Percentiles rank a stretch among this genome's conserved stretches.
Conservation (phyloP, 2,797 vertebrate genomes). For the Aldrovandia affinis region DNA sequence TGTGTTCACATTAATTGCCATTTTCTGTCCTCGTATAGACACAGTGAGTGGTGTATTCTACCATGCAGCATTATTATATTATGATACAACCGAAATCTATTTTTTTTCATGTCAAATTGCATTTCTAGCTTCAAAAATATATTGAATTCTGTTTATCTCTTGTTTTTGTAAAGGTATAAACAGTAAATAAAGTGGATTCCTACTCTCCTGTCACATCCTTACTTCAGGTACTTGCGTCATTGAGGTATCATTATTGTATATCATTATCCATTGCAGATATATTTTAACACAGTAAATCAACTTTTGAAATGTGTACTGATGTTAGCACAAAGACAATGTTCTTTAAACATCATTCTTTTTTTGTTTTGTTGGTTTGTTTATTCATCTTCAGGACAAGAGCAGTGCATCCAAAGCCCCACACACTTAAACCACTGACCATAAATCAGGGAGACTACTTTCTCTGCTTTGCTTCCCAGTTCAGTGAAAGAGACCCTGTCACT, state of each 20-base stretch:
- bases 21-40: constrained; percentile 12
- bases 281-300: constrained; percentile 17
- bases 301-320: background rate
- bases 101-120: background rate
- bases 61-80: constrained; percentile 13
- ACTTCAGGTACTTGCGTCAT: constrained; percentile 24
- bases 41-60: constrained; percentile 12
- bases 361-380: no score
- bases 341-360: background rate
- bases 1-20: constrained; percentile 24
- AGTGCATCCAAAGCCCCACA: background rate
- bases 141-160: background rate
- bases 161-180: constrained; percentile 18
- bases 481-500: background rate
- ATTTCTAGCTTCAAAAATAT: constrained; percentile 19
- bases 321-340: background rate
- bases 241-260: constrained; percentile 37
- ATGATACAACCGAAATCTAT: background rate
- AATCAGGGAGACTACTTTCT: background rate
- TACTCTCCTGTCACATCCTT: background rate
- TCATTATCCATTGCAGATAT: constrained; percentile 14
- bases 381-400: background rate
- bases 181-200: constrained; percentile 10
- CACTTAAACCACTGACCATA: background rate
- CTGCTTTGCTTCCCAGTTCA: background rate